phyloP scores from a whole-genome alignment of 2,113 vertebrate genomes.

The Hippocampus zosterae region DNA sequence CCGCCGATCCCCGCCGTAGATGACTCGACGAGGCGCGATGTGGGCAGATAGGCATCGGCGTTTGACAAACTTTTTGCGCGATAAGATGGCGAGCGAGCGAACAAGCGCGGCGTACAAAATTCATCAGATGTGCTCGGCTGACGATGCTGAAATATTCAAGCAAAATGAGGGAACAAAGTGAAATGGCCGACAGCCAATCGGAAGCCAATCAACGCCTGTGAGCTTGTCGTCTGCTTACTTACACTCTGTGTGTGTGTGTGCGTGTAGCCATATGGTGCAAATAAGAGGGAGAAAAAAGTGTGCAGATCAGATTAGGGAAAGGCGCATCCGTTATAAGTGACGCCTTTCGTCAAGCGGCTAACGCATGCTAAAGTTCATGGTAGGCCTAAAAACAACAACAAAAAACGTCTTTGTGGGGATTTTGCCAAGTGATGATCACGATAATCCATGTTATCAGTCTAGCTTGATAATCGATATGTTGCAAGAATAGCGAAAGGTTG shows the following conservation, averaged over 20 bases:
- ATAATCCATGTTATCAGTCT: no score
- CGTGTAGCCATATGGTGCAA: slow-evolving; percentile 59
- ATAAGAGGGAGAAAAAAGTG: slow-evolving; percentile 37
- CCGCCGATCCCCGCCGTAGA: slow-evolving; percentile 29
- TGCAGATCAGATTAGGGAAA: slow-evolving; percentile 1
- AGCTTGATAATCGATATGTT: no score
- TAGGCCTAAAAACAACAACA: background rate
- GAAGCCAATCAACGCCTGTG: slow-evolving; percentile 52
- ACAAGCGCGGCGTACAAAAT: slow-evolving; percentile 31
- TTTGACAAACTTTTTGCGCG: slow-evolving; percentile 47
- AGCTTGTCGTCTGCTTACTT: slow-evolving; percentile 49
- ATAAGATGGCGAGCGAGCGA: slow-evolving; percentile 38
- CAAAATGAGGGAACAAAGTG: slow-evolving; percentile 36
- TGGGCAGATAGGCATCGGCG: slow-evolving; percentile 51
- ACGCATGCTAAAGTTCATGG: background rate
- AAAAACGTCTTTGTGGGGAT: background rate
- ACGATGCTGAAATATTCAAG: slow-evolving; percentile 43
- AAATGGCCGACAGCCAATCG: slow-evolving; percentile 47
- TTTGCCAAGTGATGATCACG: no score
- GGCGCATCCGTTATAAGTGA: background rate
- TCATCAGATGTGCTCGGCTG: slow-evolving; percentile 39
- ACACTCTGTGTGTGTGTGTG: slow-evolving; percentile 46
- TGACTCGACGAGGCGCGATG: slow-evolving; percentile 51
- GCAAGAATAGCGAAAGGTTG: no score
- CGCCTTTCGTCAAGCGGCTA: background rate